Conservation (phyloP, 2,113 vertebrate genomes). For the Noturus placidus region DNA sequence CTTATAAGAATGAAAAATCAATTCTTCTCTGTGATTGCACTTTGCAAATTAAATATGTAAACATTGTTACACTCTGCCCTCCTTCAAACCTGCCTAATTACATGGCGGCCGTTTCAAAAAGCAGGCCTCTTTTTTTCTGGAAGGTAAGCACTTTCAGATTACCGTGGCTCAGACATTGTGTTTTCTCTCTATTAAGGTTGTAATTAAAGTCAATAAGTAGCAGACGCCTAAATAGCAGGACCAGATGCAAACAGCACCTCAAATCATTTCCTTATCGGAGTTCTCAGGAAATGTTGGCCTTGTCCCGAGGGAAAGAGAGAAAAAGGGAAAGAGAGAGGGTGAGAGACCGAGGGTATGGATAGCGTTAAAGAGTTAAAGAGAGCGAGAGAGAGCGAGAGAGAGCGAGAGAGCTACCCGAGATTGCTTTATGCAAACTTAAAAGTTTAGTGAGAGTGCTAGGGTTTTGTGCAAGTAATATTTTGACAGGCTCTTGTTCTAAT, state of each 20-base stretch:
- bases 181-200: conserved; percentile 57
- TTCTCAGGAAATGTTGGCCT: conserved; percentile 48
- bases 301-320: neutral
- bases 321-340: neutral
- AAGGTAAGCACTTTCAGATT: conserved; percentile 65
- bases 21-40: conserved; percentile 66
- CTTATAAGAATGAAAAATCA: conserved; percentile 53
- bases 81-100: conserved; percentile 60
- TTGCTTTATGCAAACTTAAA: conserved; percentile 58
- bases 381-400: neutral
- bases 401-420: conserved; percentile 31
- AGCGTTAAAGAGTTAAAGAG: too few species aligned
- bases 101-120: conserved; percentile 51
- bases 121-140: conserved; percentile 44
- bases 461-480: neutral
- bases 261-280: conserved; percentile 51
- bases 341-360: neutral
- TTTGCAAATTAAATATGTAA: conserved; percentile 70
- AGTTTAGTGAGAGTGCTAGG: conserved; percentile 43
- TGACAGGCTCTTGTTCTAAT: conserved; percentile 26
- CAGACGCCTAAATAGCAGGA: conserved; percentile 1
- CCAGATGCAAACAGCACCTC: conserved; percentile 36
- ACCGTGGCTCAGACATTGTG: conserved; percentile 55
- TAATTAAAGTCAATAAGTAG: conserved; percentile 68
- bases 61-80: conserved; percentile 62